Percentiles rank a stretch among this genome's conserved stretches.
Conservation (phyloP, 2,888 invertebrate species). For the Polydrusus cervinus region DNA sequence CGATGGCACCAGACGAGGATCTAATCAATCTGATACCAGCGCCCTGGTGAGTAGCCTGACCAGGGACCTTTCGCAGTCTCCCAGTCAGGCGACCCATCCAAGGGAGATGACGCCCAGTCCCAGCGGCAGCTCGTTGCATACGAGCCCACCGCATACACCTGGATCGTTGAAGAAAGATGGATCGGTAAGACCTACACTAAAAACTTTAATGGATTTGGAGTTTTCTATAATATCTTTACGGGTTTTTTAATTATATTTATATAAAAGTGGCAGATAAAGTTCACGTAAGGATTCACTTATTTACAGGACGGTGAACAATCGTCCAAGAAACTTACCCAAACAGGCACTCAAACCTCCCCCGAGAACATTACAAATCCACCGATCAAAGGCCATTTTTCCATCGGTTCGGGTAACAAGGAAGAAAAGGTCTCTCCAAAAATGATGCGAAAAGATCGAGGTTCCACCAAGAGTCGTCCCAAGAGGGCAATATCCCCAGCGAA, state of each 20-base stretch:
- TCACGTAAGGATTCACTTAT: neutral
- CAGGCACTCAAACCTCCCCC: slow-evolving; percentile 83
- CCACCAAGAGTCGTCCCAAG: slow-evolving; percentile 72
- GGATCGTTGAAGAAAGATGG: slow-evolving; percentile 67
- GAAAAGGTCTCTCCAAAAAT: slow-evolving; percentile 75
- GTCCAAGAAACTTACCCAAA: slow-evolving; percentile 74
- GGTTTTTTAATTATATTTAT: neutral
- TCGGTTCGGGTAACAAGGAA: slow-evolving; percentile 74
- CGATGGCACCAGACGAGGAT: slow-evolving; percentile 70
- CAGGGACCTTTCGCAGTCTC: slow-evolving; percentile 77
- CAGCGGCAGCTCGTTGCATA: slow-evolving; percentile 74
- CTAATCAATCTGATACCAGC: slow-evolving; percentile 77
- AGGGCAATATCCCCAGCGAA: slow-evolving; percentile 70
- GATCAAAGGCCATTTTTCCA: slow-evolving; percentile 75
- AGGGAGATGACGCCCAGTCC: slow-evolving; percentile 74
- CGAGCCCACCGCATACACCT: slow-evolving; percentile 72
- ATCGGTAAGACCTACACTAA: slow-evolving; percentile 58
- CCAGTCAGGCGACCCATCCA: slow-evolving; percentile 73
- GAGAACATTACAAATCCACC: slow-evolving; percentile 70
- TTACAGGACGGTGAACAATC: slow-evolving; percentile 68
- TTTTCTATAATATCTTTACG: neutral
- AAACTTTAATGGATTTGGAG: neutral
- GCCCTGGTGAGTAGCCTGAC: slow-evolving; percentile 77
- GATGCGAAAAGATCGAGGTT: slow-evolving; percentile 74
- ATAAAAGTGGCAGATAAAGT: too few species aligned